Conservation (phyloP, 2,797 vertebrate species). For the Gymnothorax reevesii region DNA sequence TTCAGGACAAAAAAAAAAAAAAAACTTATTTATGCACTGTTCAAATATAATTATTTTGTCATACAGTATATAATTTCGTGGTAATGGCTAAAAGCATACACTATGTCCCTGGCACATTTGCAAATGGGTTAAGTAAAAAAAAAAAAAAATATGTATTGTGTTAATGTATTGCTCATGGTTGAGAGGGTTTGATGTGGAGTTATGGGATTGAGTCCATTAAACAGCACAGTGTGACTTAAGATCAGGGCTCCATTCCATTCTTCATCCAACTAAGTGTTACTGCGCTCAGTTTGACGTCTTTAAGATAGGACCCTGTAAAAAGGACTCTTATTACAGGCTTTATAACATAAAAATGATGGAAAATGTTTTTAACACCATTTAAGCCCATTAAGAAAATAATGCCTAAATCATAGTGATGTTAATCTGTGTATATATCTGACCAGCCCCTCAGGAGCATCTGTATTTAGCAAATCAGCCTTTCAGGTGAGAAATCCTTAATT, state of each 20-base stretch:
- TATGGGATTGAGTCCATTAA: not conserved
- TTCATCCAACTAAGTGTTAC: not conserved
- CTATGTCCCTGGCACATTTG: conserved; percentile 7
- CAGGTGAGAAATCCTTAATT: not conserved
- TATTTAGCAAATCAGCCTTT: not conserved
- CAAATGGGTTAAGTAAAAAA: not conserved
- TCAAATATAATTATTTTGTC: conserved; percentile 4
- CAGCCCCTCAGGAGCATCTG: not conserved
- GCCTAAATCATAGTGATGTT: not conserved
- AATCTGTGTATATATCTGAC: not conserved
- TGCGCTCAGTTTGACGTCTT: not conserved
- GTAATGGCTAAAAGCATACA: not conserved
- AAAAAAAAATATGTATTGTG: not conserved
- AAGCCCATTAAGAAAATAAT: not conserved
- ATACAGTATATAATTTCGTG: not conserved
- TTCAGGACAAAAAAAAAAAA: not conserved
- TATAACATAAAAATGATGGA: not conserved
- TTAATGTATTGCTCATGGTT: not conserved
- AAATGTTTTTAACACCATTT: not conserved
- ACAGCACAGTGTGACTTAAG: conserved; percentile 5
- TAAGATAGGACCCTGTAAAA: not conserved
- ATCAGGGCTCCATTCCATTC: conserved; percentile 3
- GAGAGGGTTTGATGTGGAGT: not conserved
- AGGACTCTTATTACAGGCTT: not conserved
- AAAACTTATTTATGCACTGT: conserved; percentile 4